These are phyloP conservation scores for Mallotus villosus DNA, from an alignment of 2,797 vertebrate genomes.

Conservation along the genomic window DNA sequence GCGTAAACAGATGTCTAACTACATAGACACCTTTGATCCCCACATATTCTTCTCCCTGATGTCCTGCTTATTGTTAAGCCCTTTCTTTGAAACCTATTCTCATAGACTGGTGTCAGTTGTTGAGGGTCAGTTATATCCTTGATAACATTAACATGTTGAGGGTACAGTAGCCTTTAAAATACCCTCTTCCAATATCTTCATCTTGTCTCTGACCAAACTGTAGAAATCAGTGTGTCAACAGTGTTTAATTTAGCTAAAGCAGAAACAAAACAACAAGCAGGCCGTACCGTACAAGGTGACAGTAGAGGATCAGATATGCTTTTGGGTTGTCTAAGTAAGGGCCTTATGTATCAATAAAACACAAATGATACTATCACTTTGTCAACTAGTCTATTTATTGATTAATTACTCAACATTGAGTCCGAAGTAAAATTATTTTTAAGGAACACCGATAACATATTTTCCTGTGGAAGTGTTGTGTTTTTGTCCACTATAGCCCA, in stretches of 20 bases:
- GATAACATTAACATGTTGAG: neutral
- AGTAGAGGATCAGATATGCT: neutral
- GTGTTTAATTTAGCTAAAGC: neutral
- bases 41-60: neutral
- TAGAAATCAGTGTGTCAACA: neutral
- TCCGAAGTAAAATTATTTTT: neutral
- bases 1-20: neutral
- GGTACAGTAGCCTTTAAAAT: neutral
- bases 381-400: conserved; percentile 3
- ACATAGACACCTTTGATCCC: neutral
- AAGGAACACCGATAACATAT: neutral
- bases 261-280: neutral
- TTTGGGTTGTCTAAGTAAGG: neutral
- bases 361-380: conserved; percentile 1
- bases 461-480: neutral
- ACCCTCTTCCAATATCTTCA: neutral
- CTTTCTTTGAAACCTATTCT: neutral
- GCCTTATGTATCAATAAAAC: conserved; percentile 3
- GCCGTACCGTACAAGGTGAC: neutral
- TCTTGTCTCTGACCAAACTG: neutral
- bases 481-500: too few species aligned
- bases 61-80: neutral
- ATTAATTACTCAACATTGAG: neutral
- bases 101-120: neutral
- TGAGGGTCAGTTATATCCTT: neutral